Percentiles rank a stretch among this genome's conserved stretches.
phyloP scores from a whole-genome alignment of 1,140 invertebrate species.

The Aradophagus sp. region DNA sequence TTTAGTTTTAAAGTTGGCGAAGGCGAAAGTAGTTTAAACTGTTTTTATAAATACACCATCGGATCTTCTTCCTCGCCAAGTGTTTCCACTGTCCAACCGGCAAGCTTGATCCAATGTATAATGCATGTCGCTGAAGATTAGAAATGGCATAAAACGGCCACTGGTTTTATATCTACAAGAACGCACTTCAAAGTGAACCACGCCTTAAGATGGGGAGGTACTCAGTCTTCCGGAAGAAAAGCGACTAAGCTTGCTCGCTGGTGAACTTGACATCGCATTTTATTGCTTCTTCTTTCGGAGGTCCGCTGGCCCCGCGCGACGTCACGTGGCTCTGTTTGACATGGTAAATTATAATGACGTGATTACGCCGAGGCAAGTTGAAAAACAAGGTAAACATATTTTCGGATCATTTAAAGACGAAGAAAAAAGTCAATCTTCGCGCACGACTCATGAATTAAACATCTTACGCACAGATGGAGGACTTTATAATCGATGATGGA shows the following conservation, averaged over 20 bases:
- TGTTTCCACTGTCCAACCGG: too few relatives aligned
- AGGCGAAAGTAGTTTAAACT: too few relatives aligned
- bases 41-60: too few relatives aligned
- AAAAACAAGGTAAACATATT: constrained; percentile 39
- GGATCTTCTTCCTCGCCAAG: too few relatives aligned
- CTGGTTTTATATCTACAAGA: constrained; percentile 55
- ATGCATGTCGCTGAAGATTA: too few relatives aligned
- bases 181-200: constrained; percentile 54
- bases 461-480: constrained; percentile 25
- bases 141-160: too few relatives aligned
- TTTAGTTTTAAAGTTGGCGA: too few relatives aligned
- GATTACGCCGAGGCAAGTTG: constrained; percentile 32
- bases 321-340: constrained; percentile 41
- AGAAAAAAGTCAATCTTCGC: constrained; percentile 35
- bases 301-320: constrained; percentile 17
- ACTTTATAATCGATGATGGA: constrained; percentile 43
- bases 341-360: constrained; percentile 49
- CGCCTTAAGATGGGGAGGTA: constrained; percentile 45
- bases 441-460: constrained; percentile 43
- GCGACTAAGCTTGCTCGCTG: constrained; percentile 57
- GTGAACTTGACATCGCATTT: constrained; percentile 62
- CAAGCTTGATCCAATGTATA: too few relatives aligned
- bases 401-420: constrained; percentile 36
- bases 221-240: constrained; percentile 63
- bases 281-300: constrained; percentile 52